A percentile compares a stretch with the other conserved stretches of the same genome.
Conservation (phyloP, 2,113 vertebrate genomes). For the Petroica traversi region DNA sequence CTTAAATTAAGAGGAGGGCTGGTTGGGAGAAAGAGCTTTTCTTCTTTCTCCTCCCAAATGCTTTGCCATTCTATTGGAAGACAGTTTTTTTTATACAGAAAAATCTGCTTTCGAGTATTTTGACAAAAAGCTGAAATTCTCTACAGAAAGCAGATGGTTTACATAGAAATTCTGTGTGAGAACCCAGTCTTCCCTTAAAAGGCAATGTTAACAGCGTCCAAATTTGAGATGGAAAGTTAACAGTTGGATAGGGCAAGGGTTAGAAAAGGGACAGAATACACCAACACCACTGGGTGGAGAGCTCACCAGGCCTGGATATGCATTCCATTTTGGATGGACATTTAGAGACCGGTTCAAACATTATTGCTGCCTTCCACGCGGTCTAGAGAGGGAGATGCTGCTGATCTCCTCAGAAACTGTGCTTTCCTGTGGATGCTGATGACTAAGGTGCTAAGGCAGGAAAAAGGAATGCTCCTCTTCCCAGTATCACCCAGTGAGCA, state of each 20-base stretch:
- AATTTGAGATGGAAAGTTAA: not conserved
- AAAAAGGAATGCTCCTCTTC: not conserved
- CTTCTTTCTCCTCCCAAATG: not conserved
- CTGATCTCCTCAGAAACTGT: not conserved
- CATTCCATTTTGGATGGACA: not conserved
- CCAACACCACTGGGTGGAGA: not conserved
- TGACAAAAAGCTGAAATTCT: not conserved
- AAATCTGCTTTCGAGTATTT: not conserved
- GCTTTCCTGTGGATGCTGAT: not conserved
- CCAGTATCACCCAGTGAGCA: not conserved
- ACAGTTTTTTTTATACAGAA: not conserved
- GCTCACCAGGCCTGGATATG: not conserved
- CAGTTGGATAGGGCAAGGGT: not conserved
- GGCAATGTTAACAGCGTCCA: not conserved
- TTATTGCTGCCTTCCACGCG: not conserved
- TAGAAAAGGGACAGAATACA: not conserved
- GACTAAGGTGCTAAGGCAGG: slow-evolving; percentile 35
- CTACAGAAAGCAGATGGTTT: not conserved
- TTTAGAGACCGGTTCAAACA: not conserved
- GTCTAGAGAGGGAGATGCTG: not conserved
- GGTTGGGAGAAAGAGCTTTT: not conserved
- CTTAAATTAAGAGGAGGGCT: not conserved
- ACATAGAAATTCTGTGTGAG: not conserved
- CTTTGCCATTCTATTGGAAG: not conserved
- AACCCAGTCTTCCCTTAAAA: not conserved